These are phyloP conservation scores for Erebia epiphron DNA, from an alignment of 2,888 invertebrate species.

Conservation along the genomic window DNA sequence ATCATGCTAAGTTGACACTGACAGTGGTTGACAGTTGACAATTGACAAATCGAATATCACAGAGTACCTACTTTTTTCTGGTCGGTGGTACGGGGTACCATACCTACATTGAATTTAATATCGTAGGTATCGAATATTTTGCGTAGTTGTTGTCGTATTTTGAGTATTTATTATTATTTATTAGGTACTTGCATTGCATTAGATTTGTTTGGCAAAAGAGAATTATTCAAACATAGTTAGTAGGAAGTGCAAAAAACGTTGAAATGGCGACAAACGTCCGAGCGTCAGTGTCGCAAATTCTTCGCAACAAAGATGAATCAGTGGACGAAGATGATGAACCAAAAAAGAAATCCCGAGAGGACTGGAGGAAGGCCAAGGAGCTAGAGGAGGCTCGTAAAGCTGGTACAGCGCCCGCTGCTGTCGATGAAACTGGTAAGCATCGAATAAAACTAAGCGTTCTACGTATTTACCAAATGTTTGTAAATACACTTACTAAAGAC, in stretches of 20 bases:
- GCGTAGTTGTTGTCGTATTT: no score
- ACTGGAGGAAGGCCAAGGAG: constrained; percentile 98
- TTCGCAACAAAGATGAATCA: constrained; percentile 84
- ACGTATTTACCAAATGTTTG: background rate
- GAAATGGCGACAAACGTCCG: constrained; percentile 67
- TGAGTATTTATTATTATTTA: no score
- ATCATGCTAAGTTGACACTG: no score
- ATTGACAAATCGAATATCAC: no score
- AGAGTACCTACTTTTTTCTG: no score
- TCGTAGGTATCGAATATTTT: no score
- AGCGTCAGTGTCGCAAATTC: constrained; percentile 88
- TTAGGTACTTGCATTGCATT: no score
- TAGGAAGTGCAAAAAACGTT: background rate
- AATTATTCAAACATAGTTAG: background rate
- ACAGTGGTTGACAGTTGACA: no score
- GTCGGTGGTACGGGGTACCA: no score
- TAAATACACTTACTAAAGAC: background rate
- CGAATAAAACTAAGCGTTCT: background rate
- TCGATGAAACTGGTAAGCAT: constrained; percentile 86
- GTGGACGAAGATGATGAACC: constrained; percentile 88
- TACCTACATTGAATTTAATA: no score
- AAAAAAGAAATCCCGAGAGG: constrained; percentile 94
- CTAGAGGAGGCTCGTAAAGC: constrained; percentile 98
- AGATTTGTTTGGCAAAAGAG: background rate
- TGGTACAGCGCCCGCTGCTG: constrained; percentile 96